Evolutionary conservation across 2,797 vertebrate species (phyloP).

Genomic region (Corythornis leucogaster): DNA sequence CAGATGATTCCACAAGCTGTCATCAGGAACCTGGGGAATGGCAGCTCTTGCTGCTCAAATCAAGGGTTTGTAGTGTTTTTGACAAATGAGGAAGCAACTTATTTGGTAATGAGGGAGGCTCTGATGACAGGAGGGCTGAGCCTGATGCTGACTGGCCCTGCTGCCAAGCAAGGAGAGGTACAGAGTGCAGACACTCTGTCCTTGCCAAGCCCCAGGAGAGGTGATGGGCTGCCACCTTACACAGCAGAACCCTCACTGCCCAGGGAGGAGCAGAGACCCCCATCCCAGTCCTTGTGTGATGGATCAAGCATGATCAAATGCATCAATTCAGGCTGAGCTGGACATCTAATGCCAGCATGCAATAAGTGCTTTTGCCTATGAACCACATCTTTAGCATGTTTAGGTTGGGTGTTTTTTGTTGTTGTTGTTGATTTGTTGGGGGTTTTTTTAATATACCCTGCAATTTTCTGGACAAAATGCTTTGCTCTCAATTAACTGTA

Average conservation of each 20-base stretch:
- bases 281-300: rapidly evolving
- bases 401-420: rapidly evolving
- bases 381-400: rapidly evolving
- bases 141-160: neutral
- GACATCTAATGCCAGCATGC: neutral
- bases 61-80: neutral
- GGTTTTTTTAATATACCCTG: neutral
- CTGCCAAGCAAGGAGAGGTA: neutral
- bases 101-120: neutral
- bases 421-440: too few relatives aligned
- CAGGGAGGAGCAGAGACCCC: neutral
- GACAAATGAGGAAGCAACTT: neutral
- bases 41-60: neutral
- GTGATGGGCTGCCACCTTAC: neutral
- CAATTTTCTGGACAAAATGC: neutral
- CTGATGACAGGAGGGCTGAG: neutral
- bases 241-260: neutral
- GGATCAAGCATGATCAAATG: rapidly evolving
- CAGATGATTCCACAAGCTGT: neutral
- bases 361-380: neutral
- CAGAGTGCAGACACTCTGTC: neutral
- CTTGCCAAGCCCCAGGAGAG: neutral
- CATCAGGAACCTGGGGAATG: neutral
- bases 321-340: neutral
- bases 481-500: neutral